phyloP scores from a whole-genome alignment of 1,140 invertebrate species.

The Andrena cerasifolii region DNA sequence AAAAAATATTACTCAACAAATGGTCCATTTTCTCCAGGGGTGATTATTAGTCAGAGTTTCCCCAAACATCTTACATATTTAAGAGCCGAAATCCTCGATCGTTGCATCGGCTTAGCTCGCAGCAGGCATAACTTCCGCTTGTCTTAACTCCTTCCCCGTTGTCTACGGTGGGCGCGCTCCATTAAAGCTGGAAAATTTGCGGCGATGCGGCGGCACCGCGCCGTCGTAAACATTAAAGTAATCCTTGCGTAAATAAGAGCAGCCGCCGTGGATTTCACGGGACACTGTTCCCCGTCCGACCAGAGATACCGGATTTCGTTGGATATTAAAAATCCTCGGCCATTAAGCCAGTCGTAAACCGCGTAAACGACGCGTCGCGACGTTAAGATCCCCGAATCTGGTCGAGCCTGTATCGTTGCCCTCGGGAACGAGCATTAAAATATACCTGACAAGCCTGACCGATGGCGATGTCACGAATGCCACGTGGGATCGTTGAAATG shows the following conservation, averaged over 20 bases:
- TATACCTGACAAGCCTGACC: not conserved
- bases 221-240: slow-evolving; percentile 66
- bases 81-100: not conserved
- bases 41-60: no score
- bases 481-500: not conserved
- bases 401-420: not conserved
- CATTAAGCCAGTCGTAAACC: slow-evolving; percentile 60
- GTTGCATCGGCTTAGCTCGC: not conserved
- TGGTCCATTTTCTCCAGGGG: no score
- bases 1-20: no score
- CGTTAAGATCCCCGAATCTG: slow-evolving; percentile 40
- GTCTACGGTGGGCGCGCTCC: slow-evolving; percentile 21
- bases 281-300: not conserved
- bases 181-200: slow-evolving; percentile 57
- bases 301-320: slow-evolving; percentile 26
- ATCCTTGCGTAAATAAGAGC: slow-evolving; percentile 67
- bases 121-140: slow-evolving; percentile 41
- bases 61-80: no score
- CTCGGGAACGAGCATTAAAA: not conserved
- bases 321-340: slow-evolving; percentile 55
- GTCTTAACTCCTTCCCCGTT: slow-evolving; percentile 38
- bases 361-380: no score
- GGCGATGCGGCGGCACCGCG: slow-evolving; percentile 11
- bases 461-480: not conserved
- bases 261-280: slow-evolving; percentile 2